A percentile compares a stretch with the other conserved stretches of the same genome.
These are phyloP conservation scores for Solenopsis invicta DNA, from an alignment of 1,140 invertebrate species.

Conservation along the genomic window DNA sequence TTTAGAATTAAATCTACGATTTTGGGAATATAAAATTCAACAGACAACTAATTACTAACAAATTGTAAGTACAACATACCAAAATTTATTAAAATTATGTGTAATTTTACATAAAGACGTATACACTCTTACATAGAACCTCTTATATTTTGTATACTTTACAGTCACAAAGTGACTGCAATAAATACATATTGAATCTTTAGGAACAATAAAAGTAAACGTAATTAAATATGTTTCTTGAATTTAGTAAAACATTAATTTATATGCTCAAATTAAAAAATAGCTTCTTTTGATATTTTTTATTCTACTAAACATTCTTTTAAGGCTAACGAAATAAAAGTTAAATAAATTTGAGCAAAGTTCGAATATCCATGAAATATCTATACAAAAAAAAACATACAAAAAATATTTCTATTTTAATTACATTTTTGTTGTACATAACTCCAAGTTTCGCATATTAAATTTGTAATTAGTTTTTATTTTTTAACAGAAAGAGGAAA, in stretches of 20 bases:
- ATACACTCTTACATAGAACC: background rate
- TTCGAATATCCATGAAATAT: background rate
- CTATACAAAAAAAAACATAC: background rate
- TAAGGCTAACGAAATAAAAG: background rate
- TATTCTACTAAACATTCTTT: background rate
- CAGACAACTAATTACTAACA: background rate
- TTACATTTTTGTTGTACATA: slow-evolving; percentile 5
- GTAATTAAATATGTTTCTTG: background rate
- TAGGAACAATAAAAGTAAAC: background rate
- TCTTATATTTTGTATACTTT: background rate
- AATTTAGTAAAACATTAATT: background rate
- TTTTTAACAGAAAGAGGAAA: background rate
- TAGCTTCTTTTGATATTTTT: background rate
- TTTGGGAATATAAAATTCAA: background rate
- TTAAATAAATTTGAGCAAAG: background rate
- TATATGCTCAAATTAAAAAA: background rate
- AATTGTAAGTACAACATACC: background rate
- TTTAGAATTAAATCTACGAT: background rate
- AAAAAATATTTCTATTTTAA: background rate
- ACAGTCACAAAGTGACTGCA: background rate
- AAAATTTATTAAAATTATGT: background rate
- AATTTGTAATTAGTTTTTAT: background rate
- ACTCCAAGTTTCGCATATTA: background rate
- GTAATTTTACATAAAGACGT: background rate
- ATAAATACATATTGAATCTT: background rate